A percentile compares a stretch with the other conserved stretches of the same genome.
These are phyloP conservation scores for Eubucco bourcierii DNA, from an alignment of 2,113 vertebrate genomes.

Conservation along the genomic window DNA sequence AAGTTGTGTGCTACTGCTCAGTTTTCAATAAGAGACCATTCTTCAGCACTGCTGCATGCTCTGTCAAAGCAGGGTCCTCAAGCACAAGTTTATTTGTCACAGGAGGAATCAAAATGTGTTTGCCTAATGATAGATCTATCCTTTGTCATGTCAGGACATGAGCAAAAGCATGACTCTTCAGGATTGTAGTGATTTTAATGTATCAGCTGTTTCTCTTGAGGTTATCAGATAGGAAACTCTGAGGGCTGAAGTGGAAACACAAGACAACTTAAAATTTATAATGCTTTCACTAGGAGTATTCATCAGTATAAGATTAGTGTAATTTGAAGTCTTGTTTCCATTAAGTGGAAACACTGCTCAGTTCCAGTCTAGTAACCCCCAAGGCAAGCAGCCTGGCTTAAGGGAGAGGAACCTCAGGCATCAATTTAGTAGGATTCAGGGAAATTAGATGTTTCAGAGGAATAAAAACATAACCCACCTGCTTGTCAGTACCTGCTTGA, in stretches of 20 bases:
- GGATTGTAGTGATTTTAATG: not conserved
- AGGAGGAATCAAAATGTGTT: not conserved
- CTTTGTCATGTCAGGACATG: not conserved
- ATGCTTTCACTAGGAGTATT: not conserved
- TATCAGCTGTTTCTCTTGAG: conserved; percentile 13
- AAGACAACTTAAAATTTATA: not conserved
- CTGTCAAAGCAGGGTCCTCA: not conserved
- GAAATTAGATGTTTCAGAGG: not conserved
- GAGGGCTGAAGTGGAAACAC: conserved; percentile 31
- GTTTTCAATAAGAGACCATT: not conserved
- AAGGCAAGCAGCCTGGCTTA: not conserved
- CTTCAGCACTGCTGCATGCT: not conserved
- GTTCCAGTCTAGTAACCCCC: not conserved
- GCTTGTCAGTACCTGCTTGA: not conserved
- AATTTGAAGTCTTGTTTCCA: not conserved
- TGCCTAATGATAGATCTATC: not conserved
- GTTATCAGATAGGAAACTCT: conserved; percentile 20
- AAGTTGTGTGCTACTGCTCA: not conserved
- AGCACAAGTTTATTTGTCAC: not conserved
- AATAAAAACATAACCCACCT: conserved; percentile 8
- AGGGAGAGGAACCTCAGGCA: not conserved
- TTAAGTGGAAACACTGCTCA: not conserved
- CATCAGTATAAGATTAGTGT: not conserved
- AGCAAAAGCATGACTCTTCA: not conserved
- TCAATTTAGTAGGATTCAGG: not conserved